Conservation (phyloP, 2,113 vertebrate species). For the Semicossyphus pulcher region DNA sequence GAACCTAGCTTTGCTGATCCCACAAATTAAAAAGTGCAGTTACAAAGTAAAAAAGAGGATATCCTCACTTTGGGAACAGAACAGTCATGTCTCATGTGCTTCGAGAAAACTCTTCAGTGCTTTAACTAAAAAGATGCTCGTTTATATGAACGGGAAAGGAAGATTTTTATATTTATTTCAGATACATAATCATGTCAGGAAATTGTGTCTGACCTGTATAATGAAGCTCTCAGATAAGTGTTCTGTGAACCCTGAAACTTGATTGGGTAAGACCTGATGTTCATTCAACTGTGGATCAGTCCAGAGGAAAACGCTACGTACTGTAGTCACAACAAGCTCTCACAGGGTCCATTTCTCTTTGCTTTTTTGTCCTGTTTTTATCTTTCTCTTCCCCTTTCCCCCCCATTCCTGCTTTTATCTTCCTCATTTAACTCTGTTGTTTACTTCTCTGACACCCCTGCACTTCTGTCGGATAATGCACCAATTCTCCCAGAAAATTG, state of each 20-base stretch:
- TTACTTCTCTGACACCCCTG: not conserved
- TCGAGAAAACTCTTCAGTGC: not conserved
- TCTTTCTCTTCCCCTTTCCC: not conserved
- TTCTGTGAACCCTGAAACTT: constrained; percentile 29
- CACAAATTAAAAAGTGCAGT: constrained; percentile 64
- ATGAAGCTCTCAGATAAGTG: constrained; percentile 10
- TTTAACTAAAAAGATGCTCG: too few relatives aligned
- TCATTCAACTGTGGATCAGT: constrained; percentile 15
- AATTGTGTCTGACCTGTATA: constrained; percentile 2
- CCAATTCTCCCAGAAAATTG: too few relatives aligned
- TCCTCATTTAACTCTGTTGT: not conserved
- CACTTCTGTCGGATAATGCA: too few relatives aligned
- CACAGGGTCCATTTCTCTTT: not conserved
- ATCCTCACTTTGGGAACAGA: constrained; percentile 23
- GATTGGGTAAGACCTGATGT: constrained; percentile 26
- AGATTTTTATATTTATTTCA: not conserved
- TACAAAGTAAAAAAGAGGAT: constrained; percentile 53
- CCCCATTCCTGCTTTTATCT: not conserved
- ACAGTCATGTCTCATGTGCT: constrained; percentile 3
- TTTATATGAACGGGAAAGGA: too few relatives aligned
- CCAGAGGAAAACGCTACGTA: not conserved
- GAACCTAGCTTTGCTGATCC: constrained; percentile 65
- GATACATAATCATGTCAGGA: not conserved
- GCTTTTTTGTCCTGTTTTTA: too few relatives aligned
- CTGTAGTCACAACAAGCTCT: not conserved